phyloP scores from a whole-genome alignment of 1,140 invertebrate species.

The Leptopilina boulardi region DNA sequence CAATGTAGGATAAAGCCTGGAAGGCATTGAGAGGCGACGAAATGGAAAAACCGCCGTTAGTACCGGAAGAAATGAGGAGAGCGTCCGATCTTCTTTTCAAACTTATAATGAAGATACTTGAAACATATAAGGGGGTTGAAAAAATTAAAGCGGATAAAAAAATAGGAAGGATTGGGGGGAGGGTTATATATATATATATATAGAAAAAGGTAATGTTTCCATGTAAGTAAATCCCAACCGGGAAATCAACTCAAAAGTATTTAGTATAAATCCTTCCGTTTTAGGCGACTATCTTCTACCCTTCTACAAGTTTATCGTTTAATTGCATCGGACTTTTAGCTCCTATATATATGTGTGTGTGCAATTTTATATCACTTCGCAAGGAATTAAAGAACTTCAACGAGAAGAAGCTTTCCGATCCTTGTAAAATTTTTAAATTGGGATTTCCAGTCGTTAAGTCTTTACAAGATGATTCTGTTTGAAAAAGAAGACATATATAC shows the following conservation, averaged over 20 bases:
- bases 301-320: constrained; percentile 62
- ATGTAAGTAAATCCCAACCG: background rate
- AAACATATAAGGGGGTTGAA: background rate
- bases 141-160: constrained; percentile 22
- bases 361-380: constrained; percentile 66
- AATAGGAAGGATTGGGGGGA: no score
- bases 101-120: constrained; percentile 14
- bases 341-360: no score
- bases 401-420: background rate
- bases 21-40: constrained; percentile 12
- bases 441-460: background rate
- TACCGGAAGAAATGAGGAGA: background rate
- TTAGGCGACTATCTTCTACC: constrained; percentile 43
- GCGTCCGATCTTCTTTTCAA: constrained; percentile 17
- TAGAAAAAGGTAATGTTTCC: background rate
- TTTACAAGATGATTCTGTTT: background rate
- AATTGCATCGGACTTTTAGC: constrained; percentile 68
- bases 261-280: background rate
- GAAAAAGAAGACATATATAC: background rate
- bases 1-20: background rate
- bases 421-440: background rate
- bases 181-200: background rate
- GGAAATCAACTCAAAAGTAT: background rate
- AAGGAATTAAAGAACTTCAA: constrained; percentile 65
- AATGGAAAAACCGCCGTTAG: background rate